phyloP scores from a whole-genome alignment of 2,113 vertebrate genomes.

The Aspidoscelis tigris region DNA sequence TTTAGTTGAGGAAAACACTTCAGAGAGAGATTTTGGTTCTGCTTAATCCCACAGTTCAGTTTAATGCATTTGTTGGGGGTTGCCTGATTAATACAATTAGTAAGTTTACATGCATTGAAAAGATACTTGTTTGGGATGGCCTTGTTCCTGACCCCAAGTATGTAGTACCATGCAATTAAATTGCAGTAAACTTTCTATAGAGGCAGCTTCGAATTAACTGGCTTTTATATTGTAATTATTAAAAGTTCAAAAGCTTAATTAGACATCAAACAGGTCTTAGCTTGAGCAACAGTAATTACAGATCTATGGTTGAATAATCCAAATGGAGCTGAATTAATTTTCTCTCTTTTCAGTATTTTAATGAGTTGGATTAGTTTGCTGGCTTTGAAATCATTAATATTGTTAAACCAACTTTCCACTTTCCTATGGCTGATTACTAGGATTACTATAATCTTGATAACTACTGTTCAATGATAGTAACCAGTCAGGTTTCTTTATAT shows the following conservation, averaged over 20 bases:
- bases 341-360: slow-evolving; percentile 53
- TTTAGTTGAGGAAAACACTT: background rate
- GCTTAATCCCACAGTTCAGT: background rate
- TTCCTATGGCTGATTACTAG: background rate
- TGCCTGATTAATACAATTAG: background rate
- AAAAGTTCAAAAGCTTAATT: slow-evolving; percentile 49
- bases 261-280: slow-evolving; percentile 44
- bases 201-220: slow-evolving; percentile 24
- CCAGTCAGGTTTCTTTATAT: background rate
- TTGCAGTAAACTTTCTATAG: slow-evolving; percentile 42
- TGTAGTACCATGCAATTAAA: background rate
- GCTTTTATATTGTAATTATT: slow-evolving; percentile 26
- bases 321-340: slow-evolving; percentile 55
- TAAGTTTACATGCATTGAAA: background rate
- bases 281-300: slow-evolving; percentile 47
- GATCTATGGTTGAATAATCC: slow-evolving; percentile 56
- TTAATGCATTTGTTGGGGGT: background rate
- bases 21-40: background rate
- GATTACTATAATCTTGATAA: slow-evolving; percentile 39
- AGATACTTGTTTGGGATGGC: background rate
- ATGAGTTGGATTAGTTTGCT: slow-evolving; percentile 46
- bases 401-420: slow-evolving; percentile 38
- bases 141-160: background rate
- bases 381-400: slow-evolving; percentile 46
- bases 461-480: background rate